These are phyloP conservation scores for Uropsilus gracilis DNA, from an alignment of 2,113 vertebrate genomes.

Conservation along the genomic window DNA sequence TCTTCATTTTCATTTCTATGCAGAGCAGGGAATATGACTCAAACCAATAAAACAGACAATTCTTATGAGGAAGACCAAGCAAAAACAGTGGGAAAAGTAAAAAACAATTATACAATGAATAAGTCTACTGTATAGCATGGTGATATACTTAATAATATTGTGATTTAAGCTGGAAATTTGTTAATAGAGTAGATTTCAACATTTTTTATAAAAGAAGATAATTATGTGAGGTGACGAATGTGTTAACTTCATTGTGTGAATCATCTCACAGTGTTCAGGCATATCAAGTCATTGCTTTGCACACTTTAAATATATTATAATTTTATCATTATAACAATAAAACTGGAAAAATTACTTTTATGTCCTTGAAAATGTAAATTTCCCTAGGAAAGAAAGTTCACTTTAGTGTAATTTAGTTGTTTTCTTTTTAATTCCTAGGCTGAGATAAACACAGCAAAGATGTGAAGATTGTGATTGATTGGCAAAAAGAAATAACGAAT, in stretches of 20 bases:
- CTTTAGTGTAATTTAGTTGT: background rate
- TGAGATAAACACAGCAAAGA: background rate
- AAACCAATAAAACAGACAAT: background rate
- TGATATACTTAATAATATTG: background rate
- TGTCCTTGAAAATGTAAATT: background rate
- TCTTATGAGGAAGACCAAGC: background rate
- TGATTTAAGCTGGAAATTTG: background rate
- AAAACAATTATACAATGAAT: background rate
- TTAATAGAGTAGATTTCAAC: background rate
- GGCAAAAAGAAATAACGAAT: background rate
- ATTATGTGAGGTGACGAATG: background rate
- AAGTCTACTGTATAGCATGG: background rate
- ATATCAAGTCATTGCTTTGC: background rate
- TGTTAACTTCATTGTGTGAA: background rate
- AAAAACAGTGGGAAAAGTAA: background rate
- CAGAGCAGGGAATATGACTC: background rate
- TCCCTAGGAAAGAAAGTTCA: background rate
- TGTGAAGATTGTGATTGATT: background rate
- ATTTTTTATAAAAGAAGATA: background rate
- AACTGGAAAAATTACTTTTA: background rate
- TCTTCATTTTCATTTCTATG: background rate
- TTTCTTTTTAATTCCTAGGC: background rate
- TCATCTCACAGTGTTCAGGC: background rate
- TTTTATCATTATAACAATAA: slow-evolving; percentile 28
- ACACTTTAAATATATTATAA: background rate